phyloP scores from a whole-genome alignment of 2,888 invertebrate species.

The Doris montereyensis region DNA sequence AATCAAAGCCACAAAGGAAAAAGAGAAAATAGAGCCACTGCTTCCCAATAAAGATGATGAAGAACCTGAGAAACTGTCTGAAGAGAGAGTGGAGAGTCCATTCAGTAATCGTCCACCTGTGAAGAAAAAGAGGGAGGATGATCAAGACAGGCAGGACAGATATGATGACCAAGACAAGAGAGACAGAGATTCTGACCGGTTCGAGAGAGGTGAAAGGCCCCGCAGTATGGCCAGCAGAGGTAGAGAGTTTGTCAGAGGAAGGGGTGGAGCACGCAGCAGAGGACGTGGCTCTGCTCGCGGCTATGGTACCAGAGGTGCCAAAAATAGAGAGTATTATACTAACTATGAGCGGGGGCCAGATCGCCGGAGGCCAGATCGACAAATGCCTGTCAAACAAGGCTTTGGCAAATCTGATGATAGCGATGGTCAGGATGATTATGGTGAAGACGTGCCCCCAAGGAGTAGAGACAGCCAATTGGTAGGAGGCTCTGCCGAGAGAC shows the following conservation, averaged over 20 bases:
- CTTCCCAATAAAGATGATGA: constrained; percentile 39
- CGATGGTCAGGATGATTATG: not conserved
- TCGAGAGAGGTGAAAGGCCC: constrained; percentile 45
- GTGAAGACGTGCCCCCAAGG: too few relatives aligned
- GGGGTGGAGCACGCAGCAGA: constrained; percentile 15
- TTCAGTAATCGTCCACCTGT: constrained; percentile 57
- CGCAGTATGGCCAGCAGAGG: constrained; percentile 24
- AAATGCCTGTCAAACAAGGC: too few relatives aligned
- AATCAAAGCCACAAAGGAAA: constrained; percentile 46
- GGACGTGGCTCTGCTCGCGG: constrained; percentile 54
- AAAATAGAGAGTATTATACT: not conserved
- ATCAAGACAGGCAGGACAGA: constrained; percentile 43
- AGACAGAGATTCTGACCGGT: constrained; percentile 40
- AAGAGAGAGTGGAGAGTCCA: constrained; percentile 47
- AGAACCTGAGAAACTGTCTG: constrained; percentile 13
- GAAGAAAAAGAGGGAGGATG: constrained; percentile 64
- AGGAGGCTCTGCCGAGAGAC: too few relatives aligned
- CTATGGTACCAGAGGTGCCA: constrained; percentile 56
- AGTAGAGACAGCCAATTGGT: too few relatives aligned
- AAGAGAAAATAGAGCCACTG: constrained; percentile 47
- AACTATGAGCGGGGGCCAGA: too few relatives aligned
- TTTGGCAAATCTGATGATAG: constrained; percentile 3
- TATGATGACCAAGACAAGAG: constrained; percentile 46
- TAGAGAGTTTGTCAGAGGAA: constrained; percentile 1
- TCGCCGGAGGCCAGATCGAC: too few relatives aligned